Evolutionary conservation across 2,797 vertebrate genomes (phyloP).

Genomic region (Chromobotia macracanthus): DNA sequence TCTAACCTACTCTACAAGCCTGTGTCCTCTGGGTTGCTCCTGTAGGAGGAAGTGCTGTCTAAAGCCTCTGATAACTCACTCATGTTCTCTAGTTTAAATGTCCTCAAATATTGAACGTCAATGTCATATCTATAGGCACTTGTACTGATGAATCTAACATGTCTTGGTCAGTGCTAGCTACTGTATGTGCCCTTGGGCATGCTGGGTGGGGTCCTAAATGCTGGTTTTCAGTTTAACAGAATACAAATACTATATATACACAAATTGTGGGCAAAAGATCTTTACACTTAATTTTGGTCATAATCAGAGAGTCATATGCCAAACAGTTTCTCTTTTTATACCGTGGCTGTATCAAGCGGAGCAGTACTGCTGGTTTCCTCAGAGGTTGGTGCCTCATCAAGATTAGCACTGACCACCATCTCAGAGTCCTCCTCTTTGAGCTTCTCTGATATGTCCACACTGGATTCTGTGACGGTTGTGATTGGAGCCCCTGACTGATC

Average conservation of each 20-base stretch:
- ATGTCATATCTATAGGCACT: constrained; percentile 53
- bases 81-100: constrained; percentile 8
- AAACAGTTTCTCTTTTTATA: constrained; percentile 36
- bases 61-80: not conserved
- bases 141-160: constrained; percentile 37
- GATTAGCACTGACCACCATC: constrained; percentile 47
- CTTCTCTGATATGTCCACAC: constrained; percentile 59
- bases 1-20: not conserved
- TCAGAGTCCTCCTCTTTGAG: constrained; percentile 59
- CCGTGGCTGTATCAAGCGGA: constrained; percentile 50
- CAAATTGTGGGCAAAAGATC: not conserved
- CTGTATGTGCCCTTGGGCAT: not conserved
- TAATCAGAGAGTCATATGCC: not conserved
- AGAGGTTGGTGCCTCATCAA: constrained; percentile 47
- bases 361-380: constrained; percentile 47
- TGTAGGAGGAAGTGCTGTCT: constrained; percentile 11
- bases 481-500: constrained; percentile 56
- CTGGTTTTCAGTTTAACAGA: not conserved
- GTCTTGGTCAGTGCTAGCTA: constrained; percentile 26
- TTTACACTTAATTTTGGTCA: constrained; percentile 7
- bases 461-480: constrained; percentile 64
- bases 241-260: not conserved
- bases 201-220: not conserved
- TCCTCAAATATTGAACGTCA: constrained; percentile 12
- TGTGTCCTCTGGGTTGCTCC: not conserved